These are phyloP conservation scores for Dipodomys ordii DNA, from an alignment of 2,113 vertebrate species.

Conservation along the genomic window DNA sequence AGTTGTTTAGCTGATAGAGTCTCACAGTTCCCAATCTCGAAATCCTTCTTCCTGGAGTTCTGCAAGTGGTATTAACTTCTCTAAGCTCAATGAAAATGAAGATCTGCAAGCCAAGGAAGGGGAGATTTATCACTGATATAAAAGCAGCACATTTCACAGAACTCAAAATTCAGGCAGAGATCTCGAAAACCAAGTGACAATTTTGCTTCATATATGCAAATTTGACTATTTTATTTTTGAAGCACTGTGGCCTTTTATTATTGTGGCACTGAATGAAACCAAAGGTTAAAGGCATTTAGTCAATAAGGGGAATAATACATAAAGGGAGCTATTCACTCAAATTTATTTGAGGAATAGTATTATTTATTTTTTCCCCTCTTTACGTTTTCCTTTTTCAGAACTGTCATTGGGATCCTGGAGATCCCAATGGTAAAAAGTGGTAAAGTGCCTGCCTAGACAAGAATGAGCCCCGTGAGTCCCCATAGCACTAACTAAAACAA, in stretches of 20 bases:
- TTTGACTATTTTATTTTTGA: constrained; percentile 28
- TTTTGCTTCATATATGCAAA: not conserved
- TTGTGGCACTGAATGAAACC: not conserved
- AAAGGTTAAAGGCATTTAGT: constrained; percentile 38
- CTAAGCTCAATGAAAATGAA: not conserved
- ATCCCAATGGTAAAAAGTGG: too few species aligned
- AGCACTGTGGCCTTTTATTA: constrained; percentile 5
- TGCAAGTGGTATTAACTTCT: not conserved
- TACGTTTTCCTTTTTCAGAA: not conserved
- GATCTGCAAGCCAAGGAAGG: not conserved
- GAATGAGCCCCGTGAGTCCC: too few species aligned
- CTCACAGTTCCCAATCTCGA: not conserved
- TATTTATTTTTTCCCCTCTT: not conserved
- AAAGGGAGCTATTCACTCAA: not conserved
- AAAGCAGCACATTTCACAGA: constrained; percentile 16
- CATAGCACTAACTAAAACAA: too few species aligned
- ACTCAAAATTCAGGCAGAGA: not conserved
- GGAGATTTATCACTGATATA: not conserved
- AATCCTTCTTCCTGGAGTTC: not conserved
- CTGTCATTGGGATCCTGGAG: not conserved
- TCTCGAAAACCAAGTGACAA: not conserved
- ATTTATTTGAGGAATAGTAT: not conserved
- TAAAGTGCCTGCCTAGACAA: too few species aligned
- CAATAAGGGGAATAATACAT: not conserved
- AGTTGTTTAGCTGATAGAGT: not conserved